Percentiles rank a stretch among this genome's conserved stretches.
Conservation (phyloP, 2,113 vertebrate species). For the human (Homo sapiens) region GRCh38 chr9:71906001-71906500, state of each 20-base stretch:
- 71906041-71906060: too few relatives aligned
- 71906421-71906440: background rate
- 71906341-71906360: background rate
- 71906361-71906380: background rate
- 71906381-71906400: background rate
- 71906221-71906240: background rate
- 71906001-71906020: too few relatives aligned
- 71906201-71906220: constrained; percentile 15
- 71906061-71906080: background rate
- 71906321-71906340: constrained; percentile 5
- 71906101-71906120: background rate
- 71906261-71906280: background rate
- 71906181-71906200: constrained; percentile 1
- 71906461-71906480: background rate
- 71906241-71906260: background rate
- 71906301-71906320: background rate
- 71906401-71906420: background rate
- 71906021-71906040: too few relatives aligned
- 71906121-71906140: background rate
- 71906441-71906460: background rate
- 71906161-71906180: background rate
- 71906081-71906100: background rate
- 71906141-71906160: background rate
- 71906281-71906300: constrained; percentile 14
- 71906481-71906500: background rate